Percentiles rank a stretch among this genome's conserved stretches.
Evolutionary conservation across 2,113 vertebrate genomes (phyloP).

Genomic region (Gobio gobio): DNA sequence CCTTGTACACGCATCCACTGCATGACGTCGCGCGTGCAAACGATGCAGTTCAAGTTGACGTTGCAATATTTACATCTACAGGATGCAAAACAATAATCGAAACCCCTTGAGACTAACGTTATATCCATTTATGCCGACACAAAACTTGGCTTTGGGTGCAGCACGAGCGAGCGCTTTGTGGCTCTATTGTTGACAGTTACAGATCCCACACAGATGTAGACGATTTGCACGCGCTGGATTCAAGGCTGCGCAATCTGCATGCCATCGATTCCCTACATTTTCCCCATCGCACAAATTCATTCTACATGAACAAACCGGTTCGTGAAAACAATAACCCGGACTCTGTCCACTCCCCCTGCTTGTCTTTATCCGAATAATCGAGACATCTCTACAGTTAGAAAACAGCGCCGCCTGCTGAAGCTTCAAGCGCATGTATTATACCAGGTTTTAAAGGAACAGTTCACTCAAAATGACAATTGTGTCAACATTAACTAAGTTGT

Average conservation of each 20-base stretch:
- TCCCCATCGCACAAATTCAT: not conserved
- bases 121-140: not conserved
- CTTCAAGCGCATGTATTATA: not conserved
- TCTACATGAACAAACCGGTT: conserved; percentile 24
- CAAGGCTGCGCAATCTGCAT: not conserved
- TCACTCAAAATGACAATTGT: not conserved
- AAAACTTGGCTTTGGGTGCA: conserved; percentile 34
- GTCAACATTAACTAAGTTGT: not conserved
- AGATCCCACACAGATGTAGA: not conserved
- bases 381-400: not conserved
- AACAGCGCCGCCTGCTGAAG: conserved; percentile 9
- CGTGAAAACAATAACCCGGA: conserved; percentile 3
- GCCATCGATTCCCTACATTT: conserved; percentile 4
- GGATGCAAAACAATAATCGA: not conserved
- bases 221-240: not conserved
- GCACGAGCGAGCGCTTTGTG: not conserved
- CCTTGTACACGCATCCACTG: conserved; percentile 24
- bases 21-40: conserved; percentile 20
- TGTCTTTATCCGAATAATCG: conserved; percentile 3
- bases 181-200: conserved; percentile 28
- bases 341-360: conserved; percentile 18
- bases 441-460: conserved; percentile 1
- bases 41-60: not conserved
- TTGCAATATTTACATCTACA: not conserved
- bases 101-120: not conserved